Base-by-base conservation (phyloP, 2,888 invertebrate genomes). In the Anorthoa munda region DNA sequence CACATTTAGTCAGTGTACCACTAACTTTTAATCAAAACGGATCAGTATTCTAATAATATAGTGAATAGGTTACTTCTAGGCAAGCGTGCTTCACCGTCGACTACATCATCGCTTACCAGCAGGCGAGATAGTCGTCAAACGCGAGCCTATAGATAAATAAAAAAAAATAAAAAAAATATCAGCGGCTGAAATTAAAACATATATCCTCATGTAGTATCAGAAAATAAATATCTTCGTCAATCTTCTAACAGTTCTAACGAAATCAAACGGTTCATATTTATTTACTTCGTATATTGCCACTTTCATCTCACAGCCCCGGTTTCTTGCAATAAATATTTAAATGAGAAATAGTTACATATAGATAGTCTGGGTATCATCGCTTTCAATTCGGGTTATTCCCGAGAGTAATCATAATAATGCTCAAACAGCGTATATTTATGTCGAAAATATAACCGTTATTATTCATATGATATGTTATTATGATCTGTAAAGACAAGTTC, bases 271-370 rank as follows among this genome's bases (percentile, higher is more conserved):
- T 2, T 75, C 53, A 64, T 61, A 39, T 81, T 77, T 76, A 61
- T 76, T 76, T 66, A 21, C 46, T 53, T 39, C 53, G 7, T 75
- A 66, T 75, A 75, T 56, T 81, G 51, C 66, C 21, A 66, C 53
- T 67, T 81, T 82, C 59, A 78, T 77, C 53, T 61, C 31, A 31
- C 50, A 70, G 23, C 26, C 83, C 21, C 67, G 48, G 53, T 65
- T 66, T 58, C 45, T 48, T 13, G 18, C 23, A 72, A 80, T 83
- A 83, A 80, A 80, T 79, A 82, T 79, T 78, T 66, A 79, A 82
- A 82, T 71, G 56, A 78, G 71, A 79, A 56, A 64, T 67, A 55
- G 64, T n/a, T 72, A 61, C 65, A 78, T 79, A 82, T 61, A 65
- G n/a, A 71, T 72, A 64, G 55, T 48, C 50, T 18, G 53, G 26